Base-by-base conservation (phyloP, 1,140 invertebrate genomes). In the Andricus grossulariae region DNA sequence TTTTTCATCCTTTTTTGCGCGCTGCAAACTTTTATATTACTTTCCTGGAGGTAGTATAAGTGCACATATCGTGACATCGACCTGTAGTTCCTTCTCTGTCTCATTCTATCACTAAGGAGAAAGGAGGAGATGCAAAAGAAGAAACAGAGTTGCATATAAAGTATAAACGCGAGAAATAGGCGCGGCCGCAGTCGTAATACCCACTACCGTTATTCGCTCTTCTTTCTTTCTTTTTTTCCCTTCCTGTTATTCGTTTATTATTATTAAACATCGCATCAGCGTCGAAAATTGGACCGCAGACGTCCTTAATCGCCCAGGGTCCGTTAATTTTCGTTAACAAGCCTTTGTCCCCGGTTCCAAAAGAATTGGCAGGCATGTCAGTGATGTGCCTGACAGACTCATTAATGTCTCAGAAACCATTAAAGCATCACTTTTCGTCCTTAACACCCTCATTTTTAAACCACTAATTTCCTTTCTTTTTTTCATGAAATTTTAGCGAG, bases 151-250 rank as follows among this genome's bases (percentile, higher is more conserved):
- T 25, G 71, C 49, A 52, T 49, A 45, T 74, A 25, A 57, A 50
- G 76, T 73, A 73, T n/a, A 80, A 74, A 78, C 76, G 78, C 57
- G 75, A 78, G 75, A 77, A 80, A 76, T 82, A 78, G 81, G 78
- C 66, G 81, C 81, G 76, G 81, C 78, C 70, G 51, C 73, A 75
- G 71, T 72, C 80, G 75, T 75, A 82, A 49, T 73, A 72, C 74
- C 50, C 32, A 73, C 39, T 78, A 82, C 81, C 81, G 81, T 80
- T 80, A 82, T 72, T 51, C 25, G 32, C 45, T 39, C 75, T 70
- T 81, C 73, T 77, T 76, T 50, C 18, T 73, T 72, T 80, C 73
- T 75, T 70, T 76, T 72, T 60, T 50, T 66, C 75, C 32, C 76
- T 21, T 66, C 32, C 57, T 66, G 60, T 39, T 60, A 15, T 32